Conservation (phyloP, 1,140 invertebrate genomes). For the Aethina tumida region DNA sequence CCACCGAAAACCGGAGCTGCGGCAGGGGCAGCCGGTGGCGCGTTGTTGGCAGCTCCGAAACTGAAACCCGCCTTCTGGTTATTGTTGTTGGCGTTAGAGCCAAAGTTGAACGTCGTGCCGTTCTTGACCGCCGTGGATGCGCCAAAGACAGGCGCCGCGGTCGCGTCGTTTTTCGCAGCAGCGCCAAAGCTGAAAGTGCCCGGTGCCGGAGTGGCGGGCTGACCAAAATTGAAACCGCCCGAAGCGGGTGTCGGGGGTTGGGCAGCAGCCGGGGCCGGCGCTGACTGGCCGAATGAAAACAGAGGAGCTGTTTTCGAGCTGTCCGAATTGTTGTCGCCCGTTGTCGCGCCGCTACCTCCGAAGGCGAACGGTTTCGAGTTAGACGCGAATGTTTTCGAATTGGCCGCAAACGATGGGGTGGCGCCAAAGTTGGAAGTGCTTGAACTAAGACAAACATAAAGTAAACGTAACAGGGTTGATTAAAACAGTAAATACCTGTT, state of each 20-base stretch:
- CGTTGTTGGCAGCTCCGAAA: constrained; percentile 20
- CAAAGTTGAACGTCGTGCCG: constrained; percentile 26
- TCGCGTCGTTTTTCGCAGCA: background rate
- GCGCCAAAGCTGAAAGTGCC: constrained; percentile 16
- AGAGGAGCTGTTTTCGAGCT: background rate
- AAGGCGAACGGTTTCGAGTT: too few relatives aligned
- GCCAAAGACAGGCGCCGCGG: constrained; percentile 3
- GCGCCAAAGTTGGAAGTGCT: too few relatives aligned
- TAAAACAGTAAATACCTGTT: too few relatives aligned
- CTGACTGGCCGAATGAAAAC: background rate
- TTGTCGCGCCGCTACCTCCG: too few relatives aligned
- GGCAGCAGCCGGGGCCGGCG: too few relatives aligned
- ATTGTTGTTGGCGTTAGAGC: constrained; percentile 15
- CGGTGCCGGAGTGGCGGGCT: background rate
- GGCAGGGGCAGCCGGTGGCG: background rate
- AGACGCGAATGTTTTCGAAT: too few relatives aligned
- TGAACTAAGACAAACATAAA: too few relatives aligned
- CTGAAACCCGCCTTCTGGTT: constrained; percentile 25
- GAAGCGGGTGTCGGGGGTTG: background rate
- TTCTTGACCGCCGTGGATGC: constrained; percentile 10
- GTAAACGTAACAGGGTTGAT: too few relatives aligned
- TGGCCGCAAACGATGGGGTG: too few relatives aligned
- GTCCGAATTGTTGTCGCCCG: too few relatives aligned
- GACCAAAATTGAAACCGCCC: background rate
- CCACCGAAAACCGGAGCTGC: constrained; percentile 19